Evolutionary conservation across 2,113 vertebrate species (phyloP).

Genomic region (Plecturocebus donacophilus): DNA sequence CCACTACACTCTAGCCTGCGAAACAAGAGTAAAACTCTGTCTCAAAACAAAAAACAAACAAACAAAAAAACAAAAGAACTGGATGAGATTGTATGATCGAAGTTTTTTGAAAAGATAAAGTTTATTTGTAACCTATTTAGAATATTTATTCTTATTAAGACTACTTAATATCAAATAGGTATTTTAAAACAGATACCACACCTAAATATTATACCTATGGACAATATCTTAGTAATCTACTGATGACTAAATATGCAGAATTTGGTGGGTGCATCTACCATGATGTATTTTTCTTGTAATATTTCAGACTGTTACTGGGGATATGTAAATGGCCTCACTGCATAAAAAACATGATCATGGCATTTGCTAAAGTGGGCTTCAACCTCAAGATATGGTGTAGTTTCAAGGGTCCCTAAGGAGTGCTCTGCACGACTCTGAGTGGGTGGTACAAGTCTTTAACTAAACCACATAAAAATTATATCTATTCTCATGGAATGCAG

Average conservation of each 20-base stretch:
- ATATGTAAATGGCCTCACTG: not conserved
- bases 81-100: not conserved
- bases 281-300: constrained; percentile 15
- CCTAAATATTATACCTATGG: constrained; percentile 8
- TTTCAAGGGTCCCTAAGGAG: constrained; percentile 26
- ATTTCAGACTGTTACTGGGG: not conserved
- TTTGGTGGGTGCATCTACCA: not conserved
- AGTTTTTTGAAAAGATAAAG: constrained; percentile 3
- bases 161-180: constrained; percentile 4
- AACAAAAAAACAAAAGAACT: not conserved
- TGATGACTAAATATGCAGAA: not conserved
- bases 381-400: not conserved
- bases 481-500: constrained; percentile 33
- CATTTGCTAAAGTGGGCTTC: not conserved
- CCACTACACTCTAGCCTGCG: not conserved
- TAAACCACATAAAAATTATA: constrained; percentile 51
- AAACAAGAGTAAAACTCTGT: too few species aligned
- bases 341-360: not conserved
- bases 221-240: not conserved
- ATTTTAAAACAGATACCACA: constrained; percentile 1
- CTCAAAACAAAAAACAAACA: too few species aligned
- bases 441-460: constrained; percentile 51
- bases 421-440: not conserved
- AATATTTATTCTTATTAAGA: constrained; percentile 31
- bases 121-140: not conserved